Evolutionary conservation across 2,113 vertebrate species (phyloP).

Genomic region (Pomatorhinus ruficollis): DNA sequence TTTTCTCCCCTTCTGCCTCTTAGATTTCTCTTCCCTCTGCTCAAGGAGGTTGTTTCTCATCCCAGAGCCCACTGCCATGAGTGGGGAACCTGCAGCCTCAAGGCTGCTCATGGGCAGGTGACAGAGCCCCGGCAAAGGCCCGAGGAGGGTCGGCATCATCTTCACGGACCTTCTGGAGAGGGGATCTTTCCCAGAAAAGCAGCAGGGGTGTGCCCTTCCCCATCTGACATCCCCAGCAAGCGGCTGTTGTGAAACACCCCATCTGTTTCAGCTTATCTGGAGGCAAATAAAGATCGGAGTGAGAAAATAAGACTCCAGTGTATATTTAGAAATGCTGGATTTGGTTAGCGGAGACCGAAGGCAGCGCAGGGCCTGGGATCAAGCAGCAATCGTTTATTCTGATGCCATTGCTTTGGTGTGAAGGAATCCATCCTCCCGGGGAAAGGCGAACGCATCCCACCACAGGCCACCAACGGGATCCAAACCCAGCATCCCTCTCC

Average conservation of each 20-base stretch:
- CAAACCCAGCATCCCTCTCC: background rate
- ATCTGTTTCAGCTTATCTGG: conserved; percentile 66
- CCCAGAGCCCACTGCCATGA: background rate
- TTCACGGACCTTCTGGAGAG: background rate
- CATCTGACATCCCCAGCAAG: conserved; percentile 54
- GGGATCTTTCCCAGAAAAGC: conserved; percentile 58
- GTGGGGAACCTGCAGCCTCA: background rate
- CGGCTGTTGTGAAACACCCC: conserved; percentile 54
- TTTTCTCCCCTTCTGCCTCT: background rate
- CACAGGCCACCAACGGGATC: conserved; percentile 17
- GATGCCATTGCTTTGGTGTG: conserved; percentile 55
- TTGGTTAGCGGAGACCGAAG: conserved; percentile 30
- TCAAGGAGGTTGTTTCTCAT: background rate
- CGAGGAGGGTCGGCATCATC: background rate
- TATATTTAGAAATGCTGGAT: conserved; percentile 66
- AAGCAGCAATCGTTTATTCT: conserved; percentile 52
- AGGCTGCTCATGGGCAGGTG: rapidly evolving
- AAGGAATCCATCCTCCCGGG: conserved; percentile 39
- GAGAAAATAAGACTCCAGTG: conserved; percentile 60
- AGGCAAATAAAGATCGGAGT: conserved; percentile 56
- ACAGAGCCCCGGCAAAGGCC: background rate
- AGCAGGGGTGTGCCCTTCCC: conserved; percentile 50
- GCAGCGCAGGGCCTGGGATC: conserved; percentile 43
- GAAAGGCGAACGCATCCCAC: background rate
- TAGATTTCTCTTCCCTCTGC: background rate